Evolutionary conservation across 1,140 invertebrate species (phyloP), one percentile per base, ranked within the genome.

Genomic region (Drosophila watanabei): DNA sequence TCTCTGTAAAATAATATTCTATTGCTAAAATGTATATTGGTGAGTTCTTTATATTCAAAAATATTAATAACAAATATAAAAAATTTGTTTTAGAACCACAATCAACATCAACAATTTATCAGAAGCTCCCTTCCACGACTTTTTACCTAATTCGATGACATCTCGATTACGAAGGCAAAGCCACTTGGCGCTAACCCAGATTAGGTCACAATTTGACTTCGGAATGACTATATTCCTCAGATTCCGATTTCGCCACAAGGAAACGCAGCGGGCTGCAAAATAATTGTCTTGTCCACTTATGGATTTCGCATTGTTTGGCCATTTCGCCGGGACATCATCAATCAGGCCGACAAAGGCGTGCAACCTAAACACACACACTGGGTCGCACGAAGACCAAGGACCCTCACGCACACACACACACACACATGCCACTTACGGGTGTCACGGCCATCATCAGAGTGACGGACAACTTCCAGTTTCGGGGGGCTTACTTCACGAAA

Each of bases 221-320:
- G n/a, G 28, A 54, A 35, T 37, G 32, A 39, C 43, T 58, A 9
- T 41, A 45, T 43, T 49, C 32, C 41, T 3, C 24, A 24, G 24
- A 6, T 43, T 37, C 20, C 14, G 11, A 37, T 30, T 32, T 51
- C 3, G 37, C 24, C 32, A 46, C 13, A 20, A n/a, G 30, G 20
- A 56, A 43, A 33, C 59, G 51, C 49, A 39, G 39, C 41, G 51
- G 49, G 58, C 51, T 56, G 59, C 43, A 49, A 75, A 56, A 75
- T 75, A 75, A 75, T 75, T 75, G 70, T 75, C 59, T 75, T 75
- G 72, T 64, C 72, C 75, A 75, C 71, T 75, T 75, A 75, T 75
- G 71, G 72, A 64, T 75, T 75, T 75, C 48, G 51, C 30, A 63
- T 57, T 75, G 58, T 75, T 75, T 64, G 71, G 58, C 70, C 70